Conservation (phyloP, 2,888 invertebrate genomes). For the Iselma pallidipennis region DNA sequence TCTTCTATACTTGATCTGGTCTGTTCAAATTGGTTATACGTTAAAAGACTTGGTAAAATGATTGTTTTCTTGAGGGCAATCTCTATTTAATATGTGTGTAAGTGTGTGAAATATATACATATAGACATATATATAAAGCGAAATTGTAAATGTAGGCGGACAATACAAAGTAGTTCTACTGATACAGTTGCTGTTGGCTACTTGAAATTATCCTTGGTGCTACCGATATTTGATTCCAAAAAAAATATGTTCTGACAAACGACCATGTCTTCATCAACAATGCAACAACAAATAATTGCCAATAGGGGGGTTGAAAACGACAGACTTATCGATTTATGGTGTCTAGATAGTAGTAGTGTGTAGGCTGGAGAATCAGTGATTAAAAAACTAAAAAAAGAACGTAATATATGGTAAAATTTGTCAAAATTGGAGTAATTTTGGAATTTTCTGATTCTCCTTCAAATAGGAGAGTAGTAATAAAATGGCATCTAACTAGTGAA, state of each 20-base stretch:
- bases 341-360: neutral
- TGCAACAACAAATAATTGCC: neutral
- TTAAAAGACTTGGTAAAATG: neutral
- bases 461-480: too few species aligned
- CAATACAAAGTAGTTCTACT: slow-evolving; percentile 39
- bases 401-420: too few species aligned
- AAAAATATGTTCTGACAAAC: slow-evolving; percentile 6
- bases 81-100: neutral
- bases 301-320: neutral
- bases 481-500: neutral
- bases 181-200: slow-evolving; percentile 39
- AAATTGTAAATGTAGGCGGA: slow-evolving; percentile 37
- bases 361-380: neutral
- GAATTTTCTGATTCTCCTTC: too few species aligned
- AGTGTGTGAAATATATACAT: neutral
- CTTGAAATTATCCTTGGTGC: slow-evolving; percentile 39
- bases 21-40: slow-evolving; percentile 31
- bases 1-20: slow-evolving; percentile 36
- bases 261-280: slow-evolving; percentile 15
- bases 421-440: too few species aligned
- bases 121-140: slow-evolving; percentile 8
- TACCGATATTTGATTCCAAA: slow-evolving; percentile 34
- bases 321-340: neutral
- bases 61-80: neutral
- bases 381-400: neutral